These are phyloP conservation scores for Ictalurus punctatus DNA, from an alignment of 2,113 vertebrate species.

Conservation along the genomic window DNA sequence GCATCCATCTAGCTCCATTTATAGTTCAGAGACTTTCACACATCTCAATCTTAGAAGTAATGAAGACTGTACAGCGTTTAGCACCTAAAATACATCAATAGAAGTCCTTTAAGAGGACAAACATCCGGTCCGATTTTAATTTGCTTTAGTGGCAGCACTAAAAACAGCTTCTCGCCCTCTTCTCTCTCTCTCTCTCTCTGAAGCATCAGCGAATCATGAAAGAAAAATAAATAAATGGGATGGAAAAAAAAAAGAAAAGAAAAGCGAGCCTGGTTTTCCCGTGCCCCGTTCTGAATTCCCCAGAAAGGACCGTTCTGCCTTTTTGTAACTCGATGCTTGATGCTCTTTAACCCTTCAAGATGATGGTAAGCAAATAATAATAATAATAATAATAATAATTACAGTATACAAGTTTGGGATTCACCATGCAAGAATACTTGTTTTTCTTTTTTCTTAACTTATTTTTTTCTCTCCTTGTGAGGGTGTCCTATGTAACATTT, in stretches of 20 bases:
- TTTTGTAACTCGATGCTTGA: conserved; percentile 39
- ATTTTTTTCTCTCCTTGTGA: conserved; percentile 54
- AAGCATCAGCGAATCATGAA: conserved; percentile 75
- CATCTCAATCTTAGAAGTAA: not conserved
- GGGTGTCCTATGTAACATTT: conserved; percentile 95
- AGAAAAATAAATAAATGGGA: conserved; percentile 54
- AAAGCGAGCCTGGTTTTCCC: conserved; percentile 70
- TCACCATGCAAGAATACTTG: conserved; percentile 99
- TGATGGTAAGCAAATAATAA: conserved; percentile 84
- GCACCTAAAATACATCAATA: conserved; percentile 31
- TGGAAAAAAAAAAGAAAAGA: conserved; percentile 68
- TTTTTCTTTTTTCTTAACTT: conserved; percentile 54
- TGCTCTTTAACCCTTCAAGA: conserved; percentile 92
- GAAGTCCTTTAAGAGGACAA: not conserved
- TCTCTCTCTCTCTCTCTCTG: conserved; percentile 24
- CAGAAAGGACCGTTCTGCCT: conserved; percentile 73
- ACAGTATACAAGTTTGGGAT: conserved; percentile 96
- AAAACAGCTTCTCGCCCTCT: not conserved
- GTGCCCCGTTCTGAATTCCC: conserved; percentile 81
- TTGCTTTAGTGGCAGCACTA: not conserved
- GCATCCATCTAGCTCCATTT: not conserved
- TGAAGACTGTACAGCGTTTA: conserved; percentile 3
- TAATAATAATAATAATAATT: conserved; percentile 70
- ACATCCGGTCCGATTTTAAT: conserved; percentile 9
- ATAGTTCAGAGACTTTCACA: not conserved